A percentile compares a stretch with the other conserved stretches of the same genome.
These are phyloP conservation scores for Tenebrosternarchus preto DNA, from an alignment of 2,113 vertebrate genomes.

Conservation along the genomic window DNA sequence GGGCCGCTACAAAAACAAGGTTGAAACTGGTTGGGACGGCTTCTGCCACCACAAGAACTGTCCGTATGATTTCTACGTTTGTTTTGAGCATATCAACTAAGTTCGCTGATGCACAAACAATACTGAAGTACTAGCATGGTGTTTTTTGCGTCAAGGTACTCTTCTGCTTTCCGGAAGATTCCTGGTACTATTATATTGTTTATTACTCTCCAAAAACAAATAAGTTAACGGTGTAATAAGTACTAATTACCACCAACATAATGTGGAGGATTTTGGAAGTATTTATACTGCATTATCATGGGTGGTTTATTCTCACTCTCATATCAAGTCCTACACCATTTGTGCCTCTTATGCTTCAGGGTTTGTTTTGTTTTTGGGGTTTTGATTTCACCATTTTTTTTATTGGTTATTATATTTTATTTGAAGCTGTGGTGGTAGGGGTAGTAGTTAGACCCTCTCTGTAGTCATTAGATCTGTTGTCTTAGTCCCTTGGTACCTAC, in stretches of 20 bases:
- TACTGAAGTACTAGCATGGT: not conserved
- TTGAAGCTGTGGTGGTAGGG: too few relatives aligned
- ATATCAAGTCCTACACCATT: not conserved
- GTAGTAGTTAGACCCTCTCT: too few relatives aligned
- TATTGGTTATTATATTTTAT: too few relatives aligned
- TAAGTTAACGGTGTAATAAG: too few relatives aligned
- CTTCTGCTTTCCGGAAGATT: not conserved
- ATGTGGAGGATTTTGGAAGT: too few relatives aligned
- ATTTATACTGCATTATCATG: too few relatives aligned
- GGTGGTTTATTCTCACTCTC: too few relatives aligned
- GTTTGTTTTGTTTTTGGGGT: not conserved
- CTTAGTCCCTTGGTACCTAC: too few relatives aligned
- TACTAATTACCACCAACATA: not conserved
- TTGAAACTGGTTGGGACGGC: not conserved
- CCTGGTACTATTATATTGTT: not conserved
- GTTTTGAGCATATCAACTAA: not conserved
- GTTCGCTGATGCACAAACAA: not conserved
- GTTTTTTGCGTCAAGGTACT: not conserved
- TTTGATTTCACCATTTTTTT: too few relatives aligned
- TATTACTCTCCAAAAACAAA: too few relatives aligned
- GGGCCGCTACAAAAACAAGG: not conserved
- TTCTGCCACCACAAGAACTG: not conserved
- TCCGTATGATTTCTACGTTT: not conserved
- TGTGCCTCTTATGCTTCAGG: conserved; percentile 18
- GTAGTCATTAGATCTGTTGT: too few relatives aligned